Conservation (phyloP, 2,113 vertebrate species). For the Acinonyx jubatus region DNA sequence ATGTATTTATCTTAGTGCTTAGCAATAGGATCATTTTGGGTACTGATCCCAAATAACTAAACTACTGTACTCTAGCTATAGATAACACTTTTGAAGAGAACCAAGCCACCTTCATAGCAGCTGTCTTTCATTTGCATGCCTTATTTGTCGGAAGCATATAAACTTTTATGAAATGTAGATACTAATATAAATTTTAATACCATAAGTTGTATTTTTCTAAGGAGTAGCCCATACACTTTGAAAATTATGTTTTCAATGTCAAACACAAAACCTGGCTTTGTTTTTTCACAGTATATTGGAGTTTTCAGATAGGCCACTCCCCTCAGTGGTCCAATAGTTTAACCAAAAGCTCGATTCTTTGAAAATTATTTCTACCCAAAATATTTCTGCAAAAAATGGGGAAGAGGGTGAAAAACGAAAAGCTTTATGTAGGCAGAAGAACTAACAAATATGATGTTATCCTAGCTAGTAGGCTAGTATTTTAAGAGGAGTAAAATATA, state of each 20-base stretch:
- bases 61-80: neutral
- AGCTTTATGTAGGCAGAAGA: neutral
- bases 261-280: neutral
- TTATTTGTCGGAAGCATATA: neutral
- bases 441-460: neutral
- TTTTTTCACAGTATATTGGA: neutral
- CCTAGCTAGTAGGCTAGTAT: neutral
- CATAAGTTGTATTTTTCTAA: neutral
- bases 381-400: neutral
- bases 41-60: neutral
- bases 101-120: neutral
- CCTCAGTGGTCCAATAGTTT: neutral
- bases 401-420: neutral
- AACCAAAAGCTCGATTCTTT: neutral
- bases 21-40: neutral
- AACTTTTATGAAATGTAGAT: neutral
- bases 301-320: neutral
- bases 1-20: neutral
- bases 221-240: neutral
- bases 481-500: neutral
- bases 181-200: neutral
- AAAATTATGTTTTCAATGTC: constrained; percentile 8
- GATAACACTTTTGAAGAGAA: neutral
- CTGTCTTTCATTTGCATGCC: neutral
- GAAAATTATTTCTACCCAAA: neutral